These are phyloP conservation scores for Portevinia maculata DNA, from an alignment of 2,888 invertebrate species.

Conservation along the genomic window DNA sequence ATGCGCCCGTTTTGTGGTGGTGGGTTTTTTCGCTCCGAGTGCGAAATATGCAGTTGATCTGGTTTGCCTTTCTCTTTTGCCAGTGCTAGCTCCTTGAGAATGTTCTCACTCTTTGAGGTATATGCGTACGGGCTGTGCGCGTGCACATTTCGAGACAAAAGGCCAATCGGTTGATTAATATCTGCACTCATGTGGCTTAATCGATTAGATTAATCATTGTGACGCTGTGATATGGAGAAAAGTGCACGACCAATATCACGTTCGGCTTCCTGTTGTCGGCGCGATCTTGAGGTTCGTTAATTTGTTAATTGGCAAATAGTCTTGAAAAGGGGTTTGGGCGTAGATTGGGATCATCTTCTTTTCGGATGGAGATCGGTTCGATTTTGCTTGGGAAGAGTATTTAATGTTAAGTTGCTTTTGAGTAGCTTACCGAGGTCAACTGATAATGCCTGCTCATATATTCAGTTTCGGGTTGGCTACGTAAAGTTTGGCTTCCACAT, in stretches of 20 bases:
- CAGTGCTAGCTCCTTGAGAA: conserved; percentile 65
- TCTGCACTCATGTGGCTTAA: conserved; percentile 67
- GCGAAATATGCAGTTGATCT: conserved; percentile 73
- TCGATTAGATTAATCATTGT: conserved; percentile 72
- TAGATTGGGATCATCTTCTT: no score
- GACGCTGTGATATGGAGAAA: conserved; percentile 39
- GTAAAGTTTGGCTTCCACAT: no score
- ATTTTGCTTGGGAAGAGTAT: no score
- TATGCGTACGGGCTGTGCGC: conserved; percentile 41
- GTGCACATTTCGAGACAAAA: conserved; percentile 57
- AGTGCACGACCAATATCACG: conserved; percentile 29
- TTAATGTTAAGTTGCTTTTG: no score
- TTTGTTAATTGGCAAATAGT: conserved; percentile 50
- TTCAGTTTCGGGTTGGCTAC: no score
- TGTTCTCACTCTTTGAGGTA: conserved; percentile 42
- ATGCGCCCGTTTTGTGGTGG: conserved; percentile 22
- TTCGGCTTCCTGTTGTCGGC: conserved; percentile 59
- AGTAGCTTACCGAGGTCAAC: no score
- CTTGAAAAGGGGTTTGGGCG: not conserved
- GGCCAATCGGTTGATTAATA: conserved; percentile 70
- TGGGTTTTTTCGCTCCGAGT: conserved; percentile 59
- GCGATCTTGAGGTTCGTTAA: conserved; percentile 21
- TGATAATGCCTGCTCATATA: no score
- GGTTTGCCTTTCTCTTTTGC: conserved; percentile 74
- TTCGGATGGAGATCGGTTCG: no score